Evolutionary conservation across 2,888 invertebrate species (phyloP).

Genomic region (Digitonthophagus gazella): DNA sequence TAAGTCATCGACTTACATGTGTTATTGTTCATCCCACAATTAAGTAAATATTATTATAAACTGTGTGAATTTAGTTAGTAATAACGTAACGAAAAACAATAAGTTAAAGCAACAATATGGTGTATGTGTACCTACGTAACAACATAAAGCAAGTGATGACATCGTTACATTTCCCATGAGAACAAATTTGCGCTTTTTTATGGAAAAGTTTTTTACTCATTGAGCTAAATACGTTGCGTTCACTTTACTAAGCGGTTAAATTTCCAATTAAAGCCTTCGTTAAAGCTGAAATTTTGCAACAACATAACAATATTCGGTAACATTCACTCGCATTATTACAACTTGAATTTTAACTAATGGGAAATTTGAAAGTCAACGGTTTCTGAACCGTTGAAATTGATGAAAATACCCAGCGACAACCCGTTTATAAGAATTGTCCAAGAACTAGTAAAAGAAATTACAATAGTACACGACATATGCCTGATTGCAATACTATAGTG

Average conservation of each 20-base stretch:
- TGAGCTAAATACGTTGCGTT: too few species aligned
- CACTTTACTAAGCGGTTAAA: neutral
- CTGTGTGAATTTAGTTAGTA: too few species aligned
- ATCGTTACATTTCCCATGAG: neutral
- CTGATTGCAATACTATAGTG: neutral
- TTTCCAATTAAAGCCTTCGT: neutral
- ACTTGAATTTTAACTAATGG: too few species aligned
- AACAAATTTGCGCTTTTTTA: neutral
- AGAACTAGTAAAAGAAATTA: neutral
- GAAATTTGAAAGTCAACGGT: neutral
- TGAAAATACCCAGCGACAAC: neutral
- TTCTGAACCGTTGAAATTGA: neutral
- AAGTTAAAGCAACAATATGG: too few species aligned
- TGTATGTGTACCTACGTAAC: too few species aligned
- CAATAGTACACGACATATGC: neutral
- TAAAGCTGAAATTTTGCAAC: neutral
- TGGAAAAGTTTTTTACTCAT: too few species aligned
- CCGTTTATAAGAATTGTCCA: too few species aligned
- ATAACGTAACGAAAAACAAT: neutral
- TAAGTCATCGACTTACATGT: neutral
- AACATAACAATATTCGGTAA: neutral
- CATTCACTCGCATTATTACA: too few species aligned
- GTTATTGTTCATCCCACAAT: neutral
- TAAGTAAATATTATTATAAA: too few species aligned
- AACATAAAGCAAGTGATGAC: neutral